Evolutionary conservation across 2,113 vertebrate genomes (phyloP), one percentile per base, ranked within the genome.

Genomic region (Phaethornis superciliosus): DNA sequence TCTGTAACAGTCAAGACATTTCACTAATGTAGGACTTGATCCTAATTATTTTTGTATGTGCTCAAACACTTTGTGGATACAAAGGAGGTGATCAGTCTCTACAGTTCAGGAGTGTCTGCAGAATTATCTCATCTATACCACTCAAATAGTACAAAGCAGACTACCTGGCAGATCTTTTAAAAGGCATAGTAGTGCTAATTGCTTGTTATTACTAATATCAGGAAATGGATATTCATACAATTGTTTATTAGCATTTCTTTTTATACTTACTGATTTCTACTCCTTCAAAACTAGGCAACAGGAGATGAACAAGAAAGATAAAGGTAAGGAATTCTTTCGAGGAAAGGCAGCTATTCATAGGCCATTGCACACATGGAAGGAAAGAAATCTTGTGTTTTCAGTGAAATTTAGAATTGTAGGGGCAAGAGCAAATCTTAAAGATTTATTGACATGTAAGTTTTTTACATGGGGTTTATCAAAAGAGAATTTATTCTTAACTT

Each of bases 401-500:
- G 0, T 87, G 72, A 86, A 84, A 83, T 84, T 71, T 76, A 51
- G 71, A 94, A 84, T 65, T 64, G 68, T 71, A 52, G 49, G 35
- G 32, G 30, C 62, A 56, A 89, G 65, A 89, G 54, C 90, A 81
- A 89, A 86, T 84, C 49, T 84, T 54, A 37, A 24, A 64, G 81
- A 92, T 95, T 94, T 92, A 92, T 76, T 92, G 62, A 32, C 35
- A 23, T 49, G 13, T 75, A 79, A 32, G 12, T 4, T 92, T 90
- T 86, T 93, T 68, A 68, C 27, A n/a, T 77, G 75, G n/a, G 7
- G 4, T 89, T 85, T 89, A 64, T 94, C 92, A 93, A 89, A 90
- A 54, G n/a, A 80, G 40, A 93, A 81, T 89, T 84, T 86, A 92
- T 54, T 79, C 40, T 77, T 64, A 81, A 81, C 64, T 92, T 95